Conservation (phyloP, 2,888 invertebrate genomes). For the Pardosa pseudoannulata region DNA sequence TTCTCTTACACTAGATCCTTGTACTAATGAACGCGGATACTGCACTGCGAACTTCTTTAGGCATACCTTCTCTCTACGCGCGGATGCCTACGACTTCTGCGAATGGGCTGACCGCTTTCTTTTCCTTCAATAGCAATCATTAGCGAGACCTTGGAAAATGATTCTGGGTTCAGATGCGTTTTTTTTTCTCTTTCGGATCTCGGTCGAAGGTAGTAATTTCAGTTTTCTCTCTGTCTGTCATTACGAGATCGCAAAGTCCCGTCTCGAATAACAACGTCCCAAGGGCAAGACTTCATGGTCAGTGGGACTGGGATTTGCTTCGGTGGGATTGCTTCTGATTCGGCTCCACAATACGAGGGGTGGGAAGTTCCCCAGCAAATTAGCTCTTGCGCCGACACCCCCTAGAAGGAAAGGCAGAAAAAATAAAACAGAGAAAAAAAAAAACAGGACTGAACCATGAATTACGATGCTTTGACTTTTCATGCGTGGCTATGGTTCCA, state of each 20-base stretch:
- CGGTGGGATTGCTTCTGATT: conserved; percentile 23
- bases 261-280: conserved; percentile 46
- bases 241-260: conserved; percentile 31
- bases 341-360: conserved; percentile 51
- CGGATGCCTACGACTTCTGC: not conserved
- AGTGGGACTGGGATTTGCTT: conserved; percentile 21
- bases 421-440: not conserved
- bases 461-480: conserved; percentile 23
- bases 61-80: not conserved
- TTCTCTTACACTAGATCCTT: conserved; percentile 5
- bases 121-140: conserved; percentile 47
- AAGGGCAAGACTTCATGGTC: conserved; percentile 59
- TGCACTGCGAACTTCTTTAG: not conserved
- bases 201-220: conserved; percentile 51
- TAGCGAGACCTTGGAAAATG: conserved; percentile 58
- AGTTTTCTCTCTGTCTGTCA: conserved; percentile 39
- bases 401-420: not conserved
- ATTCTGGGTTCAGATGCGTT: conserved; percentile 52
- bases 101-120: conserved; percentile 14
- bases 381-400: conserved; percentile 24
- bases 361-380: conserved; percentile 44
- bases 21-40: not conserved
- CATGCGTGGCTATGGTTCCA: conserved; percentile 2
- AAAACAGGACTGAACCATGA: not conserved
- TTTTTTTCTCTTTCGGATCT: conserved; percentile 10